A percentile compares a stretch with the other conserved stretches of the same genome.
Evolutionary conservation across 2,888 invertebrate genomes (phyloP).

Genomic region (Timandra comae): DNA sequence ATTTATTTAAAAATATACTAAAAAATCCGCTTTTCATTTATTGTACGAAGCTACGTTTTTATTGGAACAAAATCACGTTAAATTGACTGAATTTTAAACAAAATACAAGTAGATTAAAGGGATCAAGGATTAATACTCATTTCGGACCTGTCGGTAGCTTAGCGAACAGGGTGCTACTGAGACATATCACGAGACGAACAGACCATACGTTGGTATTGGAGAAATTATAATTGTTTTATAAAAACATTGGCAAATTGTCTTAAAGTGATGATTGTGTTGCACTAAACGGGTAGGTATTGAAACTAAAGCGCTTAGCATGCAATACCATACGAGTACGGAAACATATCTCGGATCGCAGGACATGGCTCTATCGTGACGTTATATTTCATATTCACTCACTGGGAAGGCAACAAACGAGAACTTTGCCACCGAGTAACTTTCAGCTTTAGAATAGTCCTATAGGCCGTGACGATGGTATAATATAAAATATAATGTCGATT

Average conservation of each 20-base stretch:
- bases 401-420: no score
- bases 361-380: no score
- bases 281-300: no score
- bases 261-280: no score
- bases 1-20: constrained; percentile 1
- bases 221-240: constrained; percentile 1
- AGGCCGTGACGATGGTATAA: no score
- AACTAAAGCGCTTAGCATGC: no score
- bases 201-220: constrained; percentile 14
- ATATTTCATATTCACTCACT: no score
- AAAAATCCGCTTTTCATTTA: background rate
- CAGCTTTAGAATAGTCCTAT: no score
- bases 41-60: constrained; percentile 17
- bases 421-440: no score
- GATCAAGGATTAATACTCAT: constrained; percentile 50
- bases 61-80: constrained; percentile 24
- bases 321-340: no score
- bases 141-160: constrained; percentile 47
- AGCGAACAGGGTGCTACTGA: constrained; percentile 59
- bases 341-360: no score
- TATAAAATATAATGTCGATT: no score
- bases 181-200: constrained; percentile 61
- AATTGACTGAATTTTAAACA: constrained; percentile 48
- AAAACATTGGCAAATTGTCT: constrained; percentile 1
- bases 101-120: constrained; percentile 42